Conservation (phyloP, 2,888 invertebrate genomes). For the Dinocampus coccinellae region DNA sequence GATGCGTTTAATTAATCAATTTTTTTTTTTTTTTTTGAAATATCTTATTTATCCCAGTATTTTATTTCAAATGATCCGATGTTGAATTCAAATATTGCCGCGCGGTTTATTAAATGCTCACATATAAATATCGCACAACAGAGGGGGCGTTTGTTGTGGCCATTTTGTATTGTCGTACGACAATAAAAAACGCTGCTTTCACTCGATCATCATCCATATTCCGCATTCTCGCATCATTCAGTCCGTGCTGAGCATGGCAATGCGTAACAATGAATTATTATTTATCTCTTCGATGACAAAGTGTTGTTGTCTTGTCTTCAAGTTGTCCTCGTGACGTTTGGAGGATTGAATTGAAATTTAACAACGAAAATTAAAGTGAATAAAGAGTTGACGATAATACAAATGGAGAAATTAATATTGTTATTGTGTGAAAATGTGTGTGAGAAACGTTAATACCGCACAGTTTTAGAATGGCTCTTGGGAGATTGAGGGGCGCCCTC, state of each 20-base stretch:
- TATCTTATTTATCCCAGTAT: too few relatives aligned
- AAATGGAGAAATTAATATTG: constrained; percentile 17
- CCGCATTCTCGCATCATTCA: constrained; percentile 29
- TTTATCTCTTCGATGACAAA: constrained; percentile 23
- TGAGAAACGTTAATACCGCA: constrained; percentile 39
- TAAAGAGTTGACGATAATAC: constrained; percentile 8
- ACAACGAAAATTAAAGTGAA: not conserved
- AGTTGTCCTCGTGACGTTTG: constrained; percentile 18
- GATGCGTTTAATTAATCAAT: too few relatives aligned
- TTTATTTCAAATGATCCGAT: too few relatives aligned
- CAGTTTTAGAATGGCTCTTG: constrained; percentile 55
- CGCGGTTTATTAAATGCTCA: not conserved
- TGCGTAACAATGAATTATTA: constrained; percentile 38
- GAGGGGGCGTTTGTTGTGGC: too few relatives aligned
- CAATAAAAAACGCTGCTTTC: constrained; percentile 33
- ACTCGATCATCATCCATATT: constrained; percentile 26
- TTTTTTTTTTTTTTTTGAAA: too few relatives aligned
- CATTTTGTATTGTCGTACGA: constrained; percentile 29
- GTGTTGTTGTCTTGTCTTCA: constrained; percentile 11
- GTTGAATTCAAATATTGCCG: not conserved
- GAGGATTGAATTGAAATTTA: not conserved
- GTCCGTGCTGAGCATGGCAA: constrained; percentile 46
- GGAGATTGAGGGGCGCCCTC: constrained; percentile 51
- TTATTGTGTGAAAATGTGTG: constrained; percentile 44
- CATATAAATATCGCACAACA: too few relatives aligned